phyloP scores from a whole-genome alignment of 2,797 vertebrate genomes.

The Cyclura pinguis region DNA sequence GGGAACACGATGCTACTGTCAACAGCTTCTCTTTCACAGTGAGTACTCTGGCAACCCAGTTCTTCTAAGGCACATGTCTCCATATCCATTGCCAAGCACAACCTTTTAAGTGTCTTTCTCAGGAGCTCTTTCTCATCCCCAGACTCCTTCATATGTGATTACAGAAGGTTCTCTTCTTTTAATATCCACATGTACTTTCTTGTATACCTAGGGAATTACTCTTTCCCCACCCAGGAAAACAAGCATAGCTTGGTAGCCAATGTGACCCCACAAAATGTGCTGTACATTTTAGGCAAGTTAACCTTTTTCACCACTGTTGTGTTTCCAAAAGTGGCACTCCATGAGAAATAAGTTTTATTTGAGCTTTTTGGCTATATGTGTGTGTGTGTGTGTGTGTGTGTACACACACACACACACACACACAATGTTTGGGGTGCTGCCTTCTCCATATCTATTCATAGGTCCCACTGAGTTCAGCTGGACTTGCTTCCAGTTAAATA shows the following conservation, averaged over 20 bases:
- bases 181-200: not conserved
- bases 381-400: too few species aligned
- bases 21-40: slow-evolving; percentile 18
- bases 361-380: not conserved
- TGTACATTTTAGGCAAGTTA: not conserved
- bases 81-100: slow-evolving; percentile 37
- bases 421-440: not conserved
- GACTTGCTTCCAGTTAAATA: not conserved
- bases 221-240: not conserved
- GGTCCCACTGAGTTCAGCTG: too few species aligned
- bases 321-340: not conserved
- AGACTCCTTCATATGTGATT: not conserved
- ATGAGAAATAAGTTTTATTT: not conserved
- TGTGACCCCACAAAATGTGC: not conserved
- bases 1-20: slow-evolving; percentile 9
- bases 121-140: slow-evolving; percentile 10
- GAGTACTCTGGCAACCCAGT: slow-evolving; percentile 36
- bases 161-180: slow-evolving; percentile 2
- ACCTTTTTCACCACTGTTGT: not conserved
- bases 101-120: not conserved
- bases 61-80: slow-evolving; percentile 44
- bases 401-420: too few species aligned
- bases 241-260: not conserved
- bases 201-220: not conserved
- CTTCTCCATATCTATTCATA: not conserved